Percentiles rank a stretch among this genome's conserved stretches.
Conservation (phyloP, 2,888 invertebrate species). For the Nipponacmea schrenckii region DNA sequence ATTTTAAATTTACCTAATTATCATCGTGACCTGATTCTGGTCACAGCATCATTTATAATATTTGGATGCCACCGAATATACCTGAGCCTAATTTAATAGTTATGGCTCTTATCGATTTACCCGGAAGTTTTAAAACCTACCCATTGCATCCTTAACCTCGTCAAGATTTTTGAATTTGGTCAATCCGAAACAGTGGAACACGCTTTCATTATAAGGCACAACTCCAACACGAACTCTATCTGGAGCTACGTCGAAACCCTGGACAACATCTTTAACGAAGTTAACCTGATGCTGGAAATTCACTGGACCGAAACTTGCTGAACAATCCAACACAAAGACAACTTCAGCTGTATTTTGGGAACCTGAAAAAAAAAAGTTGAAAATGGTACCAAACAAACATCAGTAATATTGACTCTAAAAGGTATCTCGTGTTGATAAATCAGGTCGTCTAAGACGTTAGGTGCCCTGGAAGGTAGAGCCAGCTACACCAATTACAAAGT, state of each 20-base stretch:
- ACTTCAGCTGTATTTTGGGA: conserved; percentile 47
- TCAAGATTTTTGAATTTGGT: conserved; percentile 32
- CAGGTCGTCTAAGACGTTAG: background rate
- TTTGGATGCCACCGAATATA: too few species aligned
- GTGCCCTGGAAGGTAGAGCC: background rate
- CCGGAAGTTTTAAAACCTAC: conserved; percentile 24
- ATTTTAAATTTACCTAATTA: too few species aligned
- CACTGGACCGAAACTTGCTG: conserved; percentile 39
- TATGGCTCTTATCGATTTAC: too few species aligned
- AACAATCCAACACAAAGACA: conserved; percentile 49
- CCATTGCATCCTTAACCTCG: conserved; percentile 40
- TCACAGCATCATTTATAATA: too few species aligned
- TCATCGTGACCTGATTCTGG: too few species aligned
- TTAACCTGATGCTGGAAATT: conserved; percentile 41
- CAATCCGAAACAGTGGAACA: conserved; percentile 42
- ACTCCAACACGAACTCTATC: conserved; percentile 47
- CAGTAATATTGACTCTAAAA: background rate
- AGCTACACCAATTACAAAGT: too few species aligned
- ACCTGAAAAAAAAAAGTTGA: conserved; percentile 30
- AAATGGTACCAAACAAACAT: background rate
- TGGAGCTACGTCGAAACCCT: conserved; percentile 39
- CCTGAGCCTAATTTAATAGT: too few species aligned
- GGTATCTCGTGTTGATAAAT: too few species aligned
- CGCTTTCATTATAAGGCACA: conserved; percentile 46
- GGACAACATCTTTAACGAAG: conserved; percentile 47